These are phyloP conservation scores for Dendrolimus pini DNA, from an alignment of 2,888 invertebrate species.

Conservation along the genomic window DNA sequence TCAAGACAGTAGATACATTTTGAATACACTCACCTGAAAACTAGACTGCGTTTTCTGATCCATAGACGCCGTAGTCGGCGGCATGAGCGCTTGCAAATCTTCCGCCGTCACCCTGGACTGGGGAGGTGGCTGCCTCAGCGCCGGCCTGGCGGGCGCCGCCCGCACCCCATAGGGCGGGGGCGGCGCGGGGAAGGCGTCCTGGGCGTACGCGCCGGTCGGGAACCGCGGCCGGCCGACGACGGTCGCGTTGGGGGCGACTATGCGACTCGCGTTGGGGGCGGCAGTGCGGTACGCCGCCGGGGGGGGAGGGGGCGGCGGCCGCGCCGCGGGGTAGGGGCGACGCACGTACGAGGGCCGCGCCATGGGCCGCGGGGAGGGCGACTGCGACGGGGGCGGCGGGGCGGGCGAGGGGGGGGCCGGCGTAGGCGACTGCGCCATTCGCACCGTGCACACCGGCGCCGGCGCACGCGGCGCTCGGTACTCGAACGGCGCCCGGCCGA, in stretches of 20 bases:
- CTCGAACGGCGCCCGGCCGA: conserved; percentile 57
- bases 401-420: conserved; percentile 17
- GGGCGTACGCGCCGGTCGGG: conserved; percentile 5
- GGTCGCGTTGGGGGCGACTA: conserved; percentile 18
- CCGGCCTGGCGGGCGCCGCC: conserved; percentile 26
- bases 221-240: conserved; percentile 23
- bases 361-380: conserved; percentile 19
- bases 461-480: conserved; percentile 42
- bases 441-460: conserved; percentile 13
- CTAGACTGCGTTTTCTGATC: conserved; percentile 79
- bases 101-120: conserved; percentile 49
- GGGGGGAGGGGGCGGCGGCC: conserved; percentile 18
- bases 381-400: conserved; percentile 13
- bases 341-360: conserved; percentile 21
- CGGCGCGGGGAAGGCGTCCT: conserved; percentile 21
- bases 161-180: conserved; percentile 23
- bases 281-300: conserved; percentile 22
- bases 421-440: conserved; percentile 22
- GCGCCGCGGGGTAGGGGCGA: conserved; percentile 22
- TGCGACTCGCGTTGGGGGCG: conserved; percentile 21
- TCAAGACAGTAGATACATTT: too few species aligned
- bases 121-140: conserved; percentile 22
- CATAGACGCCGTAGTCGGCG: conserved; percentile 71
- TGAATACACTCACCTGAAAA: conserved; percentile 55
- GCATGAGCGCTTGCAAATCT: conserved; percentile 66